Evolutionary conservation across 2,797 vertebrate genomes (phyloP).

Genomic region (Acanthurus lineatus): DNA sequence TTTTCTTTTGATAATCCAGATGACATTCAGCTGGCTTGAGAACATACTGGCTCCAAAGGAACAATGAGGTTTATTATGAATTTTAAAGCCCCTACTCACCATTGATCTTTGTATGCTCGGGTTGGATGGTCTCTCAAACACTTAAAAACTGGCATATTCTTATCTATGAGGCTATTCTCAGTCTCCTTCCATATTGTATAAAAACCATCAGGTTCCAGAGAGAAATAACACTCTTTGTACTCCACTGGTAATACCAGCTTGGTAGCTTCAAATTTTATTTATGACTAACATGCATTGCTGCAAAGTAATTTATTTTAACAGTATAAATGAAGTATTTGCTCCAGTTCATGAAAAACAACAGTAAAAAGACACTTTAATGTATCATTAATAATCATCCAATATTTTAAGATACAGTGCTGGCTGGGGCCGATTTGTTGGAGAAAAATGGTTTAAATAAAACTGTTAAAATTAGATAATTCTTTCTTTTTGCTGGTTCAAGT

Average conservation of each 20-base stretch:
- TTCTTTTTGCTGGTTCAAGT: not conserved
- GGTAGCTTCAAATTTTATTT: too few relatives aligned
- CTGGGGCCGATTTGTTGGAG: not conserved
- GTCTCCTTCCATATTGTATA: too few relatives aligned
- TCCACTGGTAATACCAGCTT: not conserved
- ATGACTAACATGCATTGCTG: not conserved
- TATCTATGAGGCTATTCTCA: too few relatives aligned
- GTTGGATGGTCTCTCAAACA: too few relatives aligned
- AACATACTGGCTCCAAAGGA: not conserved
- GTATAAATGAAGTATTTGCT: not conserved
- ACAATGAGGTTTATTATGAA: not conserved
- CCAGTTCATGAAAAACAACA: not conserved
- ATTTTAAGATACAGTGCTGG: not conserved
- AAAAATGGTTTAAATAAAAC: not conserved
- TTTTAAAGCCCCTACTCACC: too few relatives aligned
- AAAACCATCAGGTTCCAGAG: not conserved
- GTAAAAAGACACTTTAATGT: not conserved
- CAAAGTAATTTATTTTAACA: constrained; percentile 2
- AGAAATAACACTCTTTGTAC: too few relatives aligned
- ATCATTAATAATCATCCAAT: constrained; percentile 1
- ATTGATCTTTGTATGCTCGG: too few relatives aligned
- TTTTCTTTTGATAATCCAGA: constrained; percentile 1
- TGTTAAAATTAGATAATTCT: not conserved
- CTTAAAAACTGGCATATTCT: too few relatives aligned
- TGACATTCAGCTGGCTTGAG: not conserved